Evolutionary conservation across 2,797 vertebrate species (phyloP).

Genomic region (Cottoperca gobio): DNA sequence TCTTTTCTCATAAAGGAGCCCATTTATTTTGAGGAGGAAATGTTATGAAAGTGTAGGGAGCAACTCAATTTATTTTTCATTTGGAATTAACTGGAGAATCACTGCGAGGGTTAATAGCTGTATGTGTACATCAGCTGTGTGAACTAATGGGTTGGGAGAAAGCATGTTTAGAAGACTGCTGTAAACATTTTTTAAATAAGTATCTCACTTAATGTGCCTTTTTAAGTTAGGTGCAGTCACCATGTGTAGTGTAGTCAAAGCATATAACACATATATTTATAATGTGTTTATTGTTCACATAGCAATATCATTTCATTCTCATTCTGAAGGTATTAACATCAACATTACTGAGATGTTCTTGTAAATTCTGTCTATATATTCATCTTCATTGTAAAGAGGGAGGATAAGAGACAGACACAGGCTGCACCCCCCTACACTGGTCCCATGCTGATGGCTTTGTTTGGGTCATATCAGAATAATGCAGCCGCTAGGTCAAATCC

Average conservation of each 20-base stretch:
- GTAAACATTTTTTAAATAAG: slow-evolving; percentile 38
- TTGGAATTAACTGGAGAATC: slow-evolving; percentile 81
- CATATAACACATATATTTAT: slow-evolving; percentile 4
- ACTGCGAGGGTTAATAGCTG: slow-evolving; percentile 77
- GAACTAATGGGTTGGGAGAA: slow-evolving; percentile 64
- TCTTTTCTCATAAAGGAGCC: slow-evolving; percentile 87
- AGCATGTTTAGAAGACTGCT: slow-evolving; percentile 24
- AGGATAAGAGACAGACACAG: slow-evolving; percentile 25
- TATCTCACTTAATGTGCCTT: slow-evolving; percentile 23
- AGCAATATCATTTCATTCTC: not conserved
- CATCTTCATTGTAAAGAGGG: slow-evolving; percentile 22
- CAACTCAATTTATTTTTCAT: slow-evolving; percentile 85
- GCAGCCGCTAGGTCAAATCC: slow-evolving; percentile 74
- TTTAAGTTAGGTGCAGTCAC: slow-evolving; percentile 27
- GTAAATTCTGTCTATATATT: not conserved
- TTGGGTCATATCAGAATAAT: slow-evolving; percentile 79
- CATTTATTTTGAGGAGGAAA: slow-evolving; percentile 87
- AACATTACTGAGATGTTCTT: slow-evolving; percentile 4
- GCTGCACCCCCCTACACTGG: slow-evolving; percentile 46
- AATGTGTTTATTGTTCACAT: not conserved
- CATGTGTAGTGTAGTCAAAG: not conserved
- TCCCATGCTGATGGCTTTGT: slow-evolving; percentile 77
- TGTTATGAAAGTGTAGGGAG: slow-evolving; percentile 83
- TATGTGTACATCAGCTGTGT: slow-evolving; percentile 65
- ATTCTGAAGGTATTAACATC: not conserved